Evolutionary conservation across 2,888 invertebrate genomes (phyloP), one percentile per base, ranked within the genome.

Genomic region (Sarcophaga subvicina): DNA sequence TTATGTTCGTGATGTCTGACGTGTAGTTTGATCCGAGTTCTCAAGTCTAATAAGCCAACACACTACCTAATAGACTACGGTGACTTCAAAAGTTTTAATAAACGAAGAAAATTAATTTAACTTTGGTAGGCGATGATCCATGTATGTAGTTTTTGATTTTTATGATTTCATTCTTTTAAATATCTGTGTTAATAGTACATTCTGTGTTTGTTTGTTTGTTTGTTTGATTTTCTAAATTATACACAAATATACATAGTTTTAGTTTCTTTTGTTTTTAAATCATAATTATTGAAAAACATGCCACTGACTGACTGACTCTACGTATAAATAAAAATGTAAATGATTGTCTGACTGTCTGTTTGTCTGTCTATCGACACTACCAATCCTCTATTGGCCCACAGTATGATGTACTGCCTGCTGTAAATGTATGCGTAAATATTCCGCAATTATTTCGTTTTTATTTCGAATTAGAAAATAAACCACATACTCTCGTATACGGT

Each of bases 241-340:
- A 49, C 27, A 20, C 78, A 70, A 59, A 81, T 82, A 66, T 22
- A 22, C 22, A 22, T 81, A 81, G 54, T 79, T 69, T 63, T 49
- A 70, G 62, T 66, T 54, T 54, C 0, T 54, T 54, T 37, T 37
- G 2, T 37, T 37, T 37, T 37, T 37, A 37, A 10, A 8, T 37
- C 37, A 80, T 80, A 76, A 80, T 71, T 80, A 71, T 77, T 76
- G 63, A 67, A 85, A 77, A 80, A 76, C 84, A 85, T 80, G 84
- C 80, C 71, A 80, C 71, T 76, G 75, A 59, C 37, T 54, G 22
- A 59, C 37, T 54, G 17, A 54, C 47, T 14, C 80, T 84, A 60
- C 27, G 37, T 37, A 37, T 37, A 2, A 76, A 84, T 80, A 69
- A 80, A 76, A 47, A 80, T 80, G 76, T 85, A 80, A 78, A 80